phyloP scores from a whole-genome alignment of 2,113 vertebrate genomes.

The Megaleporinus macrocephalus region DNA sequence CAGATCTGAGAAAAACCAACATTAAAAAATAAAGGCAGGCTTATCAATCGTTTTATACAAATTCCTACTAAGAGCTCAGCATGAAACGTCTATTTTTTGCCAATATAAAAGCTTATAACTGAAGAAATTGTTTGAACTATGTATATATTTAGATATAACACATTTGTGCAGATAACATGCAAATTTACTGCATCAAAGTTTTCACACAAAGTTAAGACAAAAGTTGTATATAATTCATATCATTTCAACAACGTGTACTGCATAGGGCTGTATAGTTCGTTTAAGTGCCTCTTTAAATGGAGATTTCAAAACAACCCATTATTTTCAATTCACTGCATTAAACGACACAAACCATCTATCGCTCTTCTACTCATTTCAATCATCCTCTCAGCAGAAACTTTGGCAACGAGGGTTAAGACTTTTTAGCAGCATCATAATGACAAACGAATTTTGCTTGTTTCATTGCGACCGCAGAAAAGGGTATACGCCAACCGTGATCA shows the following conservation, averaged over 20 bases:
- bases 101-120: conserved; percentile 18
- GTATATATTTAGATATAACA: neutral
- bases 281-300: conserved; percentile 23
- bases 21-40: conserved; percentile 28
- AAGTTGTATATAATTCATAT: neutral
- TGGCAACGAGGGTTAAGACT: conserved; percentile 30
- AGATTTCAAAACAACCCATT: conserved; percentile 17
- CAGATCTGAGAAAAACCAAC: conserved; percentile 17
- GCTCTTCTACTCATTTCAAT: neutral
- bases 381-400: conserved; percentile 31
- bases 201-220: conserved; percentile 24
- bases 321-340: neutral
- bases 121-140: neutral
- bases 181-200: conserved; percentile 26
- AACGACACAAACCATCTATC: neutral
- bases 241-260: conserved; percentile 24
- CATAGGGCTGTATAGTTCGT: conserved; percentile 13
- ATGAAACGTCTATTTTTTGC: conserved; percentile 12
- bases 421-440: conserved; percentile 17
- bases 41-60: conserved; percentile 23
- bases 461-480: neutral
- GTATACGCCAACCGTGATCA: neutral
- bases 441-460: conserved; percentile 1
- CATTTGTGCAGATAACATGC: conserved; percentile 32
- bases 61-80: neutral